These are phyloP conservation scores for Melanostoma mellinum DNA, from an alignment of 2,888 invertebrate genomes.

Conservation along the genomic window DNA sequence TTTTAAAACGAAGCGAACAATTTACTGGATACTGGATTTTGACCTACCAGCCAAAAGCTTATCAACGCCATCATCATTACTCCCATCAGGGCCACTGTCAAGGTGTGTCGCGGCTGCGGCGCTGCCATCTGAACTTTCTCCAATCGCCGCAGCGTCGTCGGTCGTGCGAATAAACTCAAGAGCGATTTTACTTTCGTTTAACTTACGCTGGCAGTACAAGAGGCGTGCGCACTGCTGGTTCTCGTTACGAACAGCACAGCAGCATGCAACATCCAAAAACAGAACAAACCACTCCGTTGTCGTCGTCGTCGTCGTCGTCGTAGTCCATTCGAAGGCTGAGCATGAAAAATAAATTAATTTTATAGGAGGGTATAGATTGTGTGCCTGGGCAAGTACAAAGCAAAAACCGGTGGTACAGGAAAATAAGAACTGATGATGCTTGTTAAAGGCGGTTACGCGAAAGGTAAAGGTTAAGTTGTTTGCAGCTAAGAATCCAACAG, in stretches of 20 bases:
- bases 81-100: constrained; percentile 62
- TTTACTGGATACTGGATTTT: constrained; percentile 31
- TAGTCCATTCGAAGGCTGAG: constrained; percentile 8
- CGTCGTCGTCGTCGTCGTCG: neutral
- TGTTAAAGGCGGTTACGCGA: constrained; percentile 61
- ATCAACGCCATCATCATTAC: constrained; percentile 46
- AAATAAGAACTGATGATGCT: constrained; percentile 47
- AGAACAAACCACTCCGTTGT: constrained; percentile 10
- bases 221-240: constrained; percentile 41
- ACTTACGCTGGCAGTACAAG: constrained; percentile 3
- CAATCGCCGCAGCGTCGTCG: constrained; percentile 18
- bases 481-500: constrained; percentile 60
- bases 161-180: constrained; percentile 56
- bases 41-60: constrained; percentile 38
- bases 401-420: constrained; percentile 25
- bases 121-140: constrained; percentile 59
- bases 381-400: neutral
- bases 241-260: constrained; percentile 10
- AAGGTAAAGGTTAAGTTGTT: constrained; percentile 72
- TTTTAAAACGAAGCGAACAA: constrained; percentile 14
- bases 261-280: constrained; percentile 19
- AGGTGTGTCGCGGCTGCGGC: constrained; percentile 51
- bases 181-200: constrained; percentile 63
- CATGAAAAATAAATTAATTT: constrained; percentile 48
- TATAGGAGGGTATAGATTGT: constrained; percentile 17